Percentiles rank a stretch among this genome's conserved stretches.
Evolutionary conservation across 2,888 invertebrate genomes (phyloP).

Genomic region (Odontothrips loti): DNA sequence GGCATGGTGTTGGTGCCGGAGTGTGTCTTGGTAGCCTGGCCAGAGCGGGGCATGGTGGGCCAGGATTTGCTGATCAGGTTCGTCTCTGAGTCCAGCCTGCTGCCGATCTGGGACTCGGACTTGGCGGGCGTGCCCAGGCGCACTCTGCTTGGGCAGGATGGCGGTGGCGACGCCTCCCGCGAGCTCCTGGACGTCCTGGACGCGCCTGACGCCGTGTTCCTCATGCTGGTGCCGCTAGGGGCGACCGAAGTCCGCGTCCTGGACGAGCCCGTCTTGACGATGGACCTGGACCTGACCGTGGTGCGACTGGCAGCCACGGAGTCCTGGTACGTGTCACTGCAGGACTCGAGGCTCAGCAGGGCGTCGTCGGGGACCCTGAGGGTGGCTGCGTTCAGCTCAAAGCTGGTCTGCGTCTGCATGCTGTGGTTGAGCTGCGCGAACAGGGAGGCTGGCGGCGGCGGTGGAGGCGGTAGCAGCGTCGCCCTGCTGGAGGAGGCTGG

Average conservation of each 20-base stretch:
- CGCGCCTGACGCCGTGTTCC: neutral
- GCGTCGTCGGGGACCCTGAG: neutral
- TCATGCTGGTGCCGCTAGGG: neutral
- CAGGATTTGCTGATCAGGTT: neutral
- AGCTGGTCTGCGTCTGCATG: conserved; percentile 12
- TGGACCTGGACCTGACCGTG: neutral
- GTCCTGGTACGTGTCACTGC: neutral
- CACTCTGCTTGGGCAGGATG: neutral
- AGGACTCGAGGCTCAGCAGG: neutral
- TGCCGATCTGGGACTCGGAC: neutral
- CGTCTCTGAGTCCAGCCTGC: neutral
- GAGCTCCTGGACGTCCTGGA: neutral
- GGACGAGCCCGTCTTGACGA: neutral
- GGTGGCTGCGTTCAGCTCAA: neutral
- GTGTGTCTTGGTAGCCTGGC: neutral
- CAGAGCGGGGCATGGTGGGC: neutral
- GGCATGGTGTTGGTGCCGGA: conserved; percentile 18
- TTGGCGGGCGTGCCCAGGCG: neutral
- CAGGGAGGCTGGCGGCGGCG: neutral
- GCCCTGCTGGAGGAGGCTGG: neutral
- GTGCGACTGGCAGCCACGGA: neutral
- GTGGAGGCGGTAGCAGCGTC: neutral
- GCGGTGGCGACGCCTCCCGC: neutral
- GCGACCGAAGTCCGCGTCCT: neutral
- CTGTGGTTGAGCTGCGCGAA: conserved; percentile 5